These are phyloP conservation scores for Rhinatrema bivittatum DNA, from an alignment of 2,797 vertebrate species.

Conservation along the genomic window DNA sequence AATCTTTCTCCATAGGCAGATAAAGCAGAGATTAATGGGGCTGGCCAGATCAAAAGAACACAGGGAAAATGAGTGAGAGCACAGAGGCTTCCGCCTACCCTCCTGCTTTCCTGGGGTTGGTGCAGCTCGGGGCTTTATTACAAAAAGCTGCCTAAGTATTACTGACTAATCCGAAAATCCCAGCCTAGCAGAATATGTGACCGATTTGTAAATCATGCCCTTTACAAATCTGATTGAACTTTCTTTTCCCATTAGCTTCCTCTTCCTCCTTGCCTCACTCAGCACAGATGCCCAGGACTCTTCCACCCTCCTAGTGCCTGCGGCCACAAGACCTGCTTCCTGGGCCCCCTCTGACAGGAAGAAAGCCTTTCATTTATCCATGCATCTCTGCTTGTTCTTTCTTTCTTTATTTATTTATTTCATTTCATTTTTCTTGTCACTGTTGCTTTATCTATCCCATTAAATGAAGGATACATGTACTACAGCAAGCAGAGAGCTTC, in stretches of 20 bases:
- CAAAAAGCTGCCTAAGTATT: slow-evolving; percentile 72
- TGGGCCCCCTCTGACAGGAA: background rate
- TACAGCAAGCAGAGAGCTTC: too few species aligned
- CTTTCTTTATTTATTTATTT: too few species aligned
- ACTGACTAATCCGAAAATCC: slow-evolving; percentile 75
- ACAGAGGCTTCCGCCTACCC: slow-evolving; percentile 43
- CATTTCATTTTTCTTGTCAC: too few species aligned
- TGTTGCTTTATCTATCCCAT: too few species aligned
- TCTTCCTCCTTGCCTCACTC: slow-evolving; percentile 5
- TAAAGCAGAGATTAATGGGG: slow-evolving; percentile 62
- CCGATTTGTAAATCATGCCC: slow-evolving; percentile 78
- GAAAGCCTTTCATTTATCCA: too few species aligned
- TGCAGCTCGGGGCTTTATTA: slow-evolving; percentile 59
- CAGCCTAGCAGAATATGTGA: slow-evolving; percentile 64
- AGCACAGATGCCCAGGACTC: background rate
- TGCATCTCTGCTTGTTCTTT: too few species aligned
- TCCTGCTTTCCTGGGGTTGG: slow-evolving; percentile 54
- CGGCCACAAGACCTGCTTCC: slow-evolving; percentile 5
- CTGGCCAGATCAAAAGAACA: slow-evolving; percentile 41
- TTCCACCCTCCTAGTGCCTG: background rate
- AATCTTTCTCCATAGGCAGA: slow-evolving; percentile 60
- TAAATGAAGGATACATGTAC: too few species aligned
- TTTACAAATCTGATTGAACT: slow-evolving; percentile 78
- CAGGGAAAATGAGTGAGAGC: slow-evolving; percentile 45
- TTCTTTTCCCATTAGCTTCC: slow-evolving; percentile 6